Percentiles rank a stretch among this genome's conserved stretches.
Conservation (phyloP, 2,888 invertebrate species). For the Drosophila mimetica region DNA sequence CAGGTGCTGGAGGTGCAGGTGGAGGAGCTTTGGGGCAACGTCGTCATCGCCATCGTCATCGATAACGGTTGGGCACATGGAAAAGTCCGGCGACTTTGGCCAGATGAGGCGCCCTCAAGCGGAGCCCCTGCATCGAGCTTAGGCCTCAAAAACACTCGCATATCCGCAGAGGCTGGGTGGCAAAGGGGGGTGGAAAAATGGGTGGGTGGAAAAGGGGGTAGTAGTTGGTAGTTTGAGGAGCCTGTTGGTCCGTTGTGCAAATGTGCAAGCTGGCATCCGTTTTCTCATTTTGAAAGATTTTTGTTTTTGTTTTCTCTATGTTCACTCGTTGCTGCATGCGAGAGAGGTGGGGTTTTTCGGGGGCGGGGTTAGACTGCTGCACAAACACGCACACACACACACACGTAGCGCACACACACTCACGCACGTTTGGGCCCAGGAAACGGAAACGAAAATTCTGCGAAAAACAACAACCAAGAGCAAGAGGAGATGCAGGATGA, state of each 20-base stretch:
- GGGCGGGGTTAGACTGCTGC: constrained; percentile 25
- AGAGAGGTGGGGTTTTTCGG: neutral
- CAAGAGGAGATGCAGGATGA: constrained; percentile 42
- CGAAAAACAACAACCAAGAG: constrained; percentile 73
- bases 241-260: constrained; percentile 72
- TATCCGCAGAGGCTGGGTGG: neutral
- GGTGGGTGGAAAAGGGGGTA: neutral
- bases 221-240: constrained; percentile 20
- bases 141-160: constrained; percentile 26
- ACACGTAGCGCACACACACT: constrained; percentile 23
- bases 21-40: constrained; percentile 40
- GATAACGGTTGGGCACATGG: constrained; percentile 55
- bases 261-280: constrained; percentile 80
- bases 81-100: constrained; percentile 65
- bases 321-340: constrained; percentile 49
- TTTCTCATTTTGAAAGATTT: constrained; percentile 75
- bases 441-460: constrained; percentile 81
- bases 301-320: constrained; percentile 73
- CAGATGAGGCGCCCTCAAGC: constrained; percentile 54
- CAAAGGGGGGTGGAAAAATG: neutral
- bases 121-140: constrained; percentile 49
- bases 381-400: constrained; percentile 32
- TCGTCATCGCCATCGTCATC: constrained; percentile 64
- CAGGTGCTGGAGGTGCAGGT: constrained; percentile 18
- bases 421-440: constrained; percentile 76